Evolutionary conservation across 2,888 invertebrate species (phyloP).

Genomic region (Ephialtes manifestator): DNA sequence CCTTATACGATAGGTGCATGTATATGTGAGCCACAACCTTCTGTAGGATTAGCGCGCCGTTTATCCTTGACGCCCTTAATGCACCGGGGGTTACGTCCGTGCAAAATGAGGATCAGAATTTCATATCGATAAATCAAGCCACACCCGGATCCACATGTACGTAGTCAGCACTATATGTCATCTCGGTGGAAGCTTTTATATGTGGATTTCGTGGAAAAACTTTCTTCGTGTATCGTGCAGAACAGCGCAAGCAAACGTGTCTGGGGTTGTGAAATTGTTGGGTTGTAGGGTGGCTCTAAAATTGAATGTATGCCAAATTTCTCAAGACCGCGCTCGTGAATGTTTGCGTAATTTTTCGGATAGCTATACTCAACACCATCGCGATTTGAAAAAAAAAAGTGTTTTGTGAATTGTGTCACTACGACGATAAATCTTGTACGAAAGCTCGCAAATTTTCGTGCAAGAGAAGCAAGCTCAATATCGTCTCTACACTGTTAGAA

Average conservation of each 20-base stretch:
- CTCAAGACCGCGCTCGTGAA: background rate
- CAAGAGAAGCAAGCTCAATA: background rate
- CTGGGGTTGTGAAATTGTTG: background rate
- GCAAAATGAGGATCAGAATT: conserved; percentile 5
- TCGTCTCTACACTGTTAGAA: too few relatives aligned
- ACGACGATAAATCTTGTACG: background rate
- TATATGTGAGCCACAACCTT: conserved; percentile 18
- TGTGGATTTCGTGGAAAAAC: conserved; percentile 24
- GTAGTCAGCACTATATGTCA: background rate
- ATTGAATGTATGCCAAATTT: conserved; percentile 12
- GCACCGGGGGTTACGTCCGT: conserved; percentile 9
- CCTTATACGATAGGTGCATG: background rate
- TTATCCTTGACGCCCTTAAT: conserved; percentile 11
- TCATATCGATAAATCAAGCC: conserved; percentile 25
- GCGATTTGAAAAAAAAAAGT: background rate
- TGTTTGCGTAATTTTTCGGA: background rate
- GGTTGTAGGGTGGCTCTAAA: background rate
- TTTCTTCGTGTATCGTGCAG: background rate
- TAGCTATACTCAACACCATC: background rate
- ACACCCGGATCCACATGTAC: background rate
- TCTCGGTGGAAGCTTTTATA: conserved; percentile 7
- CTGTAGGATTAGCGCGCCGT: background rate
- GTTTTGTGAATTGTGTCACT: background rate
- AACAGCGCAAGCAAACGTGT: background rate
- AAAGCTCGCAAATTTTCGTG: background rate